Conservation (phyloP, 2,797 vertebrate species). For the Crotalus adamanteus region DNA sequence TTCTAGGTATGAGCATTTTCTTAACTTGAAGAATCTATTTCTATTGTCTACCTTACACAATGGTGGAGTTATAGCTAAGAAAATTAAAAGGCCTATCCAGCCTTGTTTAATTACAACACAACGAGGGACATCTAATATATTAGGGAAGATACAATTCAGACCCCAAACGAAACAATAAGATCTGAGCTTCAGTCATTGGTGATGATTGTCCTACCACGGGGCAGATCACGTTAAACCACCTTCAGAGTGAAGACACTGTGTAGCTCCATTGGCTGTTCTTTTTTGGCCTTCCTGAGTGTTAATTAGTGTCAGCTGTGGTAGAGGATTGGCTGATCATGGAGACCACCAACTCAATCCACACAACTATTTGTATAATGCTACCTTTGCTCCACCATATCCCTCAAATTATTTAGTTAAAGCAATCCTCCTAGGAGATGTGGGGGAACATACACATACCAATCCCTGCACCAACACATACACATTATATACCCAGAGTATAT, state of each 20-base stretch:
- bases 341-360: constrained; percentile 24
- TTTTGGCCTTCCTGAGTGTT: not conserved
- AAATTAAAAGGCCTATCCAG: not conserved
- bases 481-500: constrained; percentile 19
- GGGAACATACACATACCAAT: constrained; percentile 36
- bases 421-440: constrained; percentile 35
- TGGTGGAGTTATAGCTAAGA: not conserved
- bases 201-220: not conserved
- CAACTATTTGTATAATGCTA: constrained; percentile 33
- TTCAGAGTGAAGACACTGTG: not conserved
- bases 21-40: not conserved
- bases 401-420: constrained; percentile 38
- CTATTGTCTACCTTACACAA: not conserved
- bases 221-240: constrained; percentile 24
- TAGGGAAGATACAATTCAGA: not conserved
- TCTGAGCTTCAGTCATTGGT: not conserved
- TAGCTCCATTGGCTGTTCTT: not conserved
- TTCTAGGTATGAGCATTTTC: not conserved
- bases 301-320: constrained; percentile 7
- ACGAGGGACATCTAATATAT: not conserved
- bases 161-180: not conserved
- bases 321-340: constrained; percentile 27
- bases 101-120: not conserved
- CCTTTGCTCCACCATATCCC: constrained; percentile 27
- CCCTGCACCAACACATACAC: constrained; percentile 34